phyloP scores from a whole-genome alignment of 2,797 vertebrate genomes.

The Protosalanx chinensis region DNA sequence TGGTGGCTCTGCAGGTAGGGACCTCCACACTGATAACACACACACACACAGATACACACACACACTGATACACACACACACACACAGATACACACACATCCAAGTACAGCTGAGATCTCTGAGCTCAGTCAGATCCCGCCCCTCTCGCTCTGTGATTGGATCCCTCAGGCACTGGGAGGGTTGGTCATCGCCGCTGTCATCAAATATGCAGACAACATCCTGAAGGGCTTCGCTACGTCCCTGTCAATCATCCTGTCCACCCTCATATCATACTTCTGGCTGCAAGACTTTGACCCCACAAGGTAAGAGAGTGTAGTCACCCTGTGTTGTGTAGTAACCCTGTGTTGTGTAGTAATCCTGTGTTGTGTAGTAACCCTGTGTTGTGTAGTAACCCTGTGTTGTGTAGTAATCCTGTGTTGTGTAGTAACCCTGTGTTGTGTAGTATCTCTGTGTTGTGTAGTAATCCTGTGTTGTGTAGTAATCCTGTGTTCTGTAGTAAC shows the following conservation, averaged over 20 bases:
- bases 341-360: no score
- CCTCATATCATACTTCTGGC: slow-evolving; percentile 95
- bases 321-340: no score
- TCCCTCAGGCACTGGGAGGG: slow-evolving; percentile 89
- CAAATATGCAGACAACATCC: slow-evolving; percentile 98
- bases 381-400: no score
- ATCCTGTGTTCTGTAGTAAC: no score
- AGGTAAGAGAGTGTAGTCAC: neutral
- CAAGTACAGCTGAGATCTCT: neutral
- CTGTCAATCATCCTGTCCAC: slow-evolving; percentile 98
- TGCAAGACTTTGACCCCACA: slow-evolving; percentile 84
- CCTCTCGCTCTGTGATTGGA: slow-evolving; percentile 50
- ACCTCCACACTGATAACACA: neutral
- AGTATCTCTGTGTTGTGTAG: no score
- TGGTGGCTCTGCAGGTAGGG: slow-evolving; percentile 90
- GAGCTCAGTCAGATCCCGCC: neutral
- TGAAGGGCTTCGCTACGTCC: slow-evolving; percentile 97
- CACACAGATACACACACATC: neutral
- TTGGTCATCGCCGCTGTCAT: slow-evolving; percentile 97
- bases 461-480: no score
- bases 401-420: no score
- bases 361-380: no score
- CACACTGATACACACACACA: neutral
- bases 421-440: no score
- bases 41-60: neutral